Conservation (phyloP, 2,888 invertebrate genomes). For the Dichetophora obliterata region DNA sequence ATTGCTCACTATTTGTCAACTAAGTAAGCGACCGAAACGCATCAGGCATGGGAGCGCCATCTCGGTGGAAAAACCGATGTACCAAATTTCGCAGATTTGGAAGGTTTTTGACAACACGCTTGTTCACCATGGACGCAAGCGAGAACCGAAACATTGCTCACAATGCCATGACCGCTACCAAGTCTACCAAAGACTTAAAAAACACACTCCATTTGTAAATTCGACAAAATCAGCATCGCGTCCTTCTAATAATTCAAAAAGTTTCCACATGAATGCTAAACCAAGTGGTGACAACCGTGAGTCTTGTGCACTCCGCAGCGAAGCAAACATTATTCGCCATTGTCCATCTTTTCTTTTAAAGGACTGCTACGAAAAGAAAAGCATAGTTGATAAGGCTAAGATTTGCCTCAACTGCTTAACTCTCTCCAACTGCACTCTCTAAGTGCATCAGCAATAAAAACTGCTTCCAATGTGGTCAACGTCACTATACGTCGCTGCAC, state of each 20-base stretch:
- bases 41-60: too few relatives aligned
- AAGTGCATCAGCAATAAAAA: too few relatives aligned
- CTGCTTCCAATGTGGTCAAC: neutral
- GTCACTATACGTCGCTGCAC: constrained; percentile 15
- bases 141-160: neutral
- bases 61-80: constrained; percentile 3
- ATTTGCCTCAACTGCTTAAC: too few relatives aligned
- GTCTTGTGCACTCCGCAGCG: neutral
- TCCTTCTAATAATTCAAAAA: neutral
- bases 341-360: neutral
- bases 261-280: neutral
- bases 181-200: neutral
- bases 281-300: neutral
- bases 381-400: neutral
- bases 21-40: too few relatives aligned
- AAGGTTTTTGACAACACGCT: neutral
- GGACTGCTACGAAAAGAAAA: neutral
- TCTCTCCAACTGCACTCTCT: too few relatives aligned
- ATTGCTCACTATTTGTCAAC: constrained; percentile 1
- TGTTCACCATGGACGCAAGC: constrained; percentile 1
- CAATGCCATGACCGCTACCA: neutral
- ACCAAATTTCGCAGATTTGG: neutral
- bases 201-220: neutral
- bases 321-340: neutral
- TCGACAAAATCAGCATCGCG: neutral